Evolutionary conservation across 2,888 invertebrate genomes (phyloP).

Genomic region (Drosophila ezoana): DNA sequence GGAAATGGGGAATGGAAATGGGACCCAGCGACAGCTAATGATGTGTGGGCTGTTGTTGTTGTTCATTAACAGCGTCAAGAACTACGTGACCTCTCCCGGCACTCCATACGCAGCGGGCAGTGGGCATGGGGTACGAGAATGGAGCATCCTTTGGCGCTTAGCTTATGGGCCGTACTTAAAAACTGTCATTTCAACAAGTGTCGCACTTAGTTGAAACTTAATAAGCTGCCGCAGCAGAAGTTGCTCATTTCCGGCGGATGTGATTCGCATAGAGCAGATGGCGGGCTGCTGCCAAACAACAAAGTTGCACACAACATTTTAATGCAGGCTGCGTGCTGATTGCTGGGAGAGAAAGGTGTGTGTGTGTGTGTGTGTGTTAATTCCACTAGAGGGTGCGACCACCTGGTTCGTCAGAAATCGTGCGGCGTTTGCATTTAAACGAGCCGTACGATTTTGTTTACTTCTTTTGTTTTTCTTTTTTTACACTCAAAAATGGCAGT

Average conservation of each 20-base stretch:
- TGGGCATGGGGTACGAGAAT: slow-evolving; percentile 6
- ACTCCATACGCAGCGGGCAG: slow-evolving; percentile 5
- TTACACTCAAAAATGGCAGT: slow-evolving; percentile 33
- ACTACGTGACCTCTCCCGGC: slow-evolving; percentile 61
- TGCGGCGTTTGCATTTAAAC: slow-evolving; percentile 68
- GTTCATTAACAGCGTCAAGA: slow-evolving; percentile 59
- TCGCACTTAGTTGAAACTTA: slow-evolving; percentile 71
- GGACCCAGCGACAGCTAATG: slow-evolving; percentile 48
- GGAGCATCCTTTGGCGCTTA: slow-evolving; percentile 34
- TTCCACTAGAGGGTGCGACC: not conserved
- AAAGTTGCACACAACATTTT: slow-evolving; percentile 59
- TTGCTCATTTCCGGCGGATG: slow-evolving; percentile 72
- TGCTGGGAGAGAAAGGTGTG: not conserved
- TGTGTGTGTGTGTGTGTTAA: not conserved
- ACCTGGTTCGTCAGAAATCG: slow-evolving; percentile 20
- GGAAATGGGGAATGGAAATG: not conserved
- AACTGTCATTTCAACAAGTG: slow-evolving; percentile 53
- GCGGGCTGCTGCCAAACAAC: slow-evolving; percentile 17
- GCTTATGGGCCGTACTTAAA: slow-evolving; percentile 32
- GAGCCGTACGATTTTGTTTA: slow-evolving; percentile 29
- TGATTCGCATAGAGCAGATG: slow-evolving; percentile 45
- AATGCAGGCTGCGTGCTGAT: slow-evolving; percentile 62
- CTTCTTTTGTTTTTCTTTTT: slow-evolving; percentile 21
- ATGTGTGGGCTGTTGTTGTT: slow-evolving; percentile 55
- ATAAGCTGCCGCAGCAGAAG: slow-evolving; percentile 55